Conservation (phyloP, 2,797 vertebrate species). For the Paratrypauchen microcephalus region DNA sequence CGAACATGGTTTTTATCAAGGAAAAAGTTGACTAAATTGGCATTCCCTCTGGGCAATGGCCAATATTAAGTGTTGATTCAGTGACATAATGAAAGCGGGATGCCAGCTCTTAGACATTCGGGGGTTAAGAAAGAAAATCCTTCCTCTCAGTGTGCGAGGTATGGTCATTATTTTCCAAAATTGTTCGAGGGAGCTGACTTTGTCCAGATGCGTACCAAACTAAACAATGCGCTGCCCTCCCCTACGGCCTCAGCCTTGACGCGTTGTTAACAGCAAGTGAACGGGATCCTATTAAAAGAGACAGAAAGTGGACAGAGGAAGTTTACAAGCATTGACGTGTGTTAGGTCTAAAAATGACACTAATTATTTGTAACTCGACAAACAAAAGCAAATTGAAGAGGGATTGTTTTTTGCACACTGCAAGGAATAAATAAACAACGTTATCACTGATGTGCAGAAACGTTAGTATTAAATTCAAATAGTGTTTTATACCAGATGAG, state of each 20-base stretch:
- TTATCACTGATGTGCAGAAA: background rate
- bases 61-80: conserved; percentile 10
- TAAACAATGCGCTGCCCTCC: conserved; percentile 18
- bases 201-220: conserved; percentile 34
- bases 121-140: conserved; percentile 33
- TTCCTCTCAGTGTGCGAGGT: conserved; percentile 23
- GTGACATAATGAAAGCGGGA: conserved; percentile 29
- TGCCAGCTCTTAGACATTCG: conserved; percentile 34
- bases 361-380: background rate
- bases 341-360: background rate
- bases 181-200: conserved; percentile 37
- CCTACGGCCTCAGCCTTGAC: background rate
- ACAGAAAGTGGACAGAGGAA: background rate
- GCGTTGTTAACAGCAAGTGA: conserved; percentile 12
- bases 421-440: background rate
- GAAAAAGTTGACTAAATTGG: conserved; percentile 7
- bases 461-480: too few relatives aligned
- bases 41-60: background rate
- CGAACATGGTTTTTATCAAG: background rate
- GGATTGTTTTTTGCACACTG: background rate
- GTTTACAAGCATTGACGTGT: background rate
- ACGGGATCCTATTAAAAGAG: background rate
- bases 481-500: too few relatives aligned
- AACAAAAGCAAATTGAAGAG: background rate
- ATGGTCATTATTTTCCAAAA: conserved; percentile 50